Evolutionary conservation across 2,113 vertebrate genomes (phyloP), one percentile per base, ranked within the genome.

Genomic region (Raja brachyura): DNA sequence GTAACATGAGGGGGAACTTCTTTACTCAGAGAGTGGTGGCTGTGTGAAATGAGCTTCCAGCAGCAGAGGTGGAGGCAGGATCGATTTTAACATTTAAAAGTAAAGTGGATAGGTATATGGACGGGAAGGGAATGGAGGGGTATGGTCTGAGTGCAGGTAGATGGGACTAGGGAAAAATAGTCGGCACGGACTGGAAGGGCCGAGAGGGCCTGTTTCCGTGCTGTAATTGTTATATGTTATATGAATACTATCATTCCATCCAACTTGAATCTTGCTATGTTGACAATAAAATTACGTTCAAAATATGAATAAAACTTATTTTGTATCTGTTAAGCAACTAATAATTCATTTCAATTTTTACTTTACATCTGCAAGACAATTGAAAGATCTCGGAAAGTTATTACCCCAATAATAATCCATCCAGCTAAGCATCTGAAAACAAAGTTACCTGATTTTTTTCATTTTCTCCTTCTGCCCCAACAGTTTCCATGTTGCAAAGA

Each of bases 391-490:
- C 9, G 70, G 28, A 59, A 90, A 66, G 16, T 28, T 25, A 73
- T 22, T 92, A 73, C 18, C 63, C 66, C 7, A 22, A 3, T n/a
- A 85, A 31, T 33, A 63, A 5, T 90, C 6, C 16, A 90, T 92
- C 59, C 66, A 25, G 11, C 14, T 88, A 14, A 39, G 73, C 3
- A 25, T 68, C 39, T 28, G 33, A 70, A 13, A 92, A 73, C 48
- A 74, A 54, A 54, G 20, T 74, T 92, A 92, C 90, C 90, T 54
- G 33, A 39, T 18, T 28, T 92, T 92, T 92, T 74, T 92, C 90
- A 48, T 74, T 92, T 73, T 92, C 90, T 73, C 90, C 90, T 73
- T 92, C 90, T 28, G 90, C 22, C 11, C 33, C 68, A 73, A 54
- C 33, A 73, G 22, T 20, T 73, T 92, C 90, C 90, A 92, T 73